Conservation (phyloP, 1,140 invertebrate species). For the Diabrotica virgifera region DNA sequence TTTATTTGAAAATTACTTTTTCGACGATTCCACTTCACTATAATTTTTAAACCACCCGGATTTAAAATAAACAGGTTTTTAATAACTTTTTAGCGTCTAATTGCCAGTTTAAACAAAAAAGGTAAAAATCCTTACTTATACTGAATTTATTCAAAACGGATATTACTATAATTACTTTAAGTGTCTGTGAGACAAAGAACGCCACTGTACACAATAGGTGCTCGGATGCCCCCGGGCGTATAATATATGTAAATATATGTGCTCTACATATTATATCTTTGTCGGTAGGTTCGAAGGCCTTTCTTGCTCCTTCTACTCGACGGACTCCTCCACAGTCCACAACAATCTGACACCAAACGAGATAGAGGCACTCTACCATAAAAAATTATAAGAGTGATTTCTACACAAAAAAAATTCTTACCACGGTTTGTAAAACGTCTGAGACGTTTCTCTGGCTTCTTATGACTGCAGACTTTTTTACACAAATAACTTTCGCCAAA, state of each 20-base stretch:
- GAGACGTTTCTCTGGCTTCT: no score
- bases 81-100: no score
- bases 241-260: constrained; percentile 43
- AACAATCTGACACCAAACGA: constrained; percentile 14
- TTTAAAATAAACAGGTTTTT: no score
- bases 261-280: constrained; percentile 42
- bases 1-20: no score
- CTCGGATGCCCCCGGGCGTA: constrained; percentile 24
- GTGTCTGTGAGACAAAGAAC: neutral
- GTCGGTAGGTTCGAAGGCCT: constrained; percentile 33
- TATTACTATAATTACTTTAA: no score
- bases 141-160: no score
- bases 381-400: constrained; percentile 15
- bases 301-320: constrained; percentile 13
- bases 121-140: no score
- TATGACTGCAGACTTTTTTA: no score
- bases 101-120: no score
- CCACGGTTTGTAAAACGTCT: constrained; percentile 13
- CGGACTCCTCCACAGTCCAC: constrained; percentile 21
- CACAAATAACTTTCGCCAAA: no score
- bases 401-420: constrained; percentile 8
- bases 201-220: constrained; percentile 22
- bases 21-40: no score
- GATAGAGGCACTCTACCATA: constrained; percentile 15
- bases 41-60: no score